Evolutionary conservation across 2,113 vertebrate genomes (phyloP), one percentile per base, ranked within the genome.

Genomic region (Ceyx cyanopectus): DNA sequence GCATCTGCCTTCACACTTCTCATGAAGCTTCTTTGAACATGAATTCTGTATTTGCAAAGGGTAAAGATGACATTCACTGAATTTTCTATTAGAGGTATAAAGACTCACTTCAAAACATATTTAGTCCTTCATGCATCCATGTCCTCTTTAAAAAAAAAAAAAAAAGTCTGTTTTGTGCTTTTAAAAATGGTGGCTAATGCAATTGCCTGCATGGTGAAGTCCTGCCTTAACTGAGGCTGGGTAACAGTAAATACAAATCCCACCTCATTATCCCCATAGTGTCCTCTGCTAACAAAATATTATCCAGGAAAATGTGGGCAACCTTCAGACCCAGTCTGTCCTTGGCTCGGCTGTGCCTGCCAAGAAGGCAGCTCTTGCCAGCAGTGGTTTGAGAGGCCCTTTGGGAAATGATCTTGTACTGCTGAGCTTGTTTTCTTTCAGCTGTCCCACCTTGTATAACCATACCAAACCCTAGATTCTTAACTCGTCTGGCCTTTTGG

Each of bases 301-400:
- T 82, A 62, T 54, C 56, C 5, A 21, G 67, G 40, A 89, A 94
- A 92, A 91, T 37, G 66, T 43, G 60, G 78, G 74, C 89, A 96
- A 26, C 45, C 45, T 95, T 89, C 70, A 84, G 51, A 84, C 58
- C 37, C 12, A 27, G 32, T 77, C 34, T 83, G 65, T 77, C 72
- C 50, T 83, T 79, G 81, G n/a, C 37, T 73, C 0, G 0, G 34
- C 79, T 60, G 18, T 45, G 26, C 23, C 72, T 90, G 87, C 84
- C 89, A 74, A 85, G 87, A 74, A 58, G 26, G 56, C 78, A 70
- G 26, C 30, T 81, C 76, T 82, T 94, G 87, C 87, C 72, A 87
- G 76, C 37, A 60, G 68, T 75, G 80, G 80, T 69, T 72, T 17
- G n/a, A 83, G 87, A 83, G 37, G 60, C 43, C 77, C 79, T 70